Evolutionary conservation across 2,888 invertebrate genomes (phyloP).

Genomic region (Plebejus melissa): DNA sequence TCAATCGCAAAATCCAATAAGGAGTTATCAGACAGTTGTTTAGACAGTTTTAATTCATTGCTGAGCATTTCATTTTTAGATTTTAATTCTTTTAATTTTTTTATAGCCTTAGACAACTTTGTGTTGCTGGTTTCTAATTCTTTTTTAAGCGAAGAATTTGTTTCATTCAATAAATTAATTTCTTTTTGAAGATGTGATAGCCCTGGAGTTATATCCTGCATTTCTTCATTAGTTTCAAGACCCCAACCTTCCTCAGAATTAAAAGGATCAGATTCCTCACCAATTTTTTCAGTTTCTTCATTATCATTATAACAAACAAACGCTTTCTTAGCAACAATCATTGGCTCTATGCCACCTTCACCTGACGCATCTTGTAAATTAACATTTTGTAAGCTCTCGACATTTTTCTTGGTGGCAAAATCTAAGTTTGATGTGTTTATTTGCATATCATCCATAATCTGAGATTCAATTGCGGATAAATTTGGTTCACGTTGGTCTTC

Average conservation of each 20-base stretch:
- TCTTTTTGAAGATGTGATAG: conserved; percentile 78
- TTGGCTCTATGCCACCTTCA: conserved; percentile 49
- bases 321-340: conserved; percentile 74
- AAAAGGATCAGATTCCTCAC: conserved; percentile 55
- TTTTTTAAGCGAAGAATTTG: conserved; percentile 77
- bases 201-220: conserved; percentile 56
- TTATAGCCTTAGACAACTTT: conserved; percentile 87
- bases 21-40: conserved; percentile 74
- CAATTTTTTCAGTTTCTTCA: conserved; percentile 42
- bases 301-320: conserved; percentile 67
- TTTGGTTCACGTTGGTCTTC: conserved; percentile 48
- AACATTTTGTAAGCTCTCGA: conserved; percentile 46
- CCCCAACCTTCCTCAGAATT: conserved; percentile 72
- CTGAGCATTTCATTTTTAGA: conserved; percentile 80
- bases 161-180: conserved; percentile 78
- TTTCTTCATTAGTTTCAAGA: conserved; percentile 57
- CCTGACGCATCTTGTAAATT: conserved; percentile 36
- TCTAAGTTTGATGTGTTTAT: conserved; percentile 40
- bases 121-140: conserved; percentile 83
- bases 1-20: conserved; percentile 88
- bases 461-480: conserved; percentile 60
- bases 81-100: conserved; percentile 92
- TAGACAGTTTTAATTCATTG: conserved; percentile 74
- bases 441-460: conserved; percentile 56
- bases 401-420: conserved; percentile 43